Percentiles rank a stretch among this genome's conserved stretches.
Conservation (phyloP, 2,888 invertebrate genomes). For the Amblyjoppa fuscipennis region DNA sequence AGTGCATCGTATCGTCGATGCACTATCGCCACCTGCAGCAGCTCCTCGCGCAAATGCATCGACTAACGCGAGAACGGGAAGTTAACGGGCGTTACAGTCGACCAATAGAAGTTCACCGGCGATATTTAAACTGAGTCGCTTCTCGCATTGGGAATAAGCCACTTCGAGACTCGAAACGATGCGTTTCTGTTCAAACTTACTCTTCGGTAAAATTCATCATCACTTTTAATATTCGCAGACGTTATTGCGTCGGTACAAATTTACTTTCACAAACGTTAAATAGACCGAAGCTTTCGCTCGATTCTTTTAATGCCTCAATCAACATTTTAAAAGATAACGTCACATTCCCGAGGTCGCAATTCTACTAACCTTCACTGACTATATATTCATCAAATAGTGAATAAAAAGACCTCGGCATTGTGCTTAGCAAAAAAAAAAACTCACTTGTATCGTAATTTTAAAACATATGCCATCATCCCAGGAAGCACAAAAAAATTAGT, state of each 20-base stretch:
- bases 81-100: background rate
- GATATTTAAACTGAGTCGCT: background rate
- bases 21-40: constrained; percentile 7
- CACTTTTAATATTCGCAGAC: no score
- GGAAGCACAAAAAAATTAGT: background rate
- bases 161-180: background rate
- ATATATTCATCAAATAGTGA: background rate
- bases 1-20: background rate
- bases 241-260: no score
- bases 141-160: background rate
- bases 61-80: background rate
- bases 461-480: background rate
- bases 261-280: no score
- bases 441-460: background rate
- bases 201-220: no score
- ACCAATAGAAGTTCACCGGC: constrained; percentile 4
- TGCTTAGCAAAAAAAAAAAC: background rate
- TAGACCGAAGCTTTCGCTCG: no score
- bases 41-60: background rate
- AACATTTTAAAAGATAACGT: background rate
- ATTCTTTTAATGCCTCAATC: background rate
- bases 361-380: no score
- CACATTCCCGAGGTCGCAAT: no score
- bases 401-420: background rate
- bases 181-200: background rate